phyloP scores from a whole-genome alignment of 2,797 vertebrate species.

The Notoglanidium macrostoma region DNA sequence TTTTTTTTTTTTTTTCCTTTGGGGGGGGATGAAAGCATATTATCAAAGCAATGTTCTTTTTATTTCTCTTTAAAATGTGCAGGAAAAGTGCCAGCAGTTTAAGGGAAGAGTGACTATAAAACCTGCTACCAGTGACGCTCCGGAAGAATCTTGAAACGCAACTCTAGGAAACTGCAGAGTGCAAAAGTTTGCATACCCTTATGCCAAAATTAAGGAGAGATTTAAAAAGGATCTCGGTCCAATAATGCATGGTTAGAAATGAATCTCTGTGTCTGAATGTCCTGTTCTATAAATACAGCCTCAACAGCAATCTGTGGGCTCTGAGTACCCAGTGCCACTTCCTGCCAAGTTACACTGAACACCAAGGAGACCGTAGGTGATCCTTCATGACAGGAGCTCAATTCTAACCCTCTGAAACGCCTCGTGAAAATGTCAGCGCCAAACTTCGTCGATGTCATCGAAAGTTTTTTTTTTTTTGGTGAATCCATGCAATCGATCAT shows the following conservation, averaged over 20 bases:
- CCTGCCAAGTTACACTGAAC: neutral
- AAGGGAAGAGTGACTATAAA: constrained; percentile 28
- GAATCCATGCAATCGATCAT: neutral
- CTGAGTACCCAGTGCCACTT: neutral
- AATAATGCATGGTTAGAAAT: no score
- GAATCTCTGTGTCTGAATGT: neutral
- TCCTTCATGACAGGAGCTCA: neutral
- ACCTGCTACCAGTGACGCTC: neutral
- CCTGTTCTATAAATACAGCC: neutral
- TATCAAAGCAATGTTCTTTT: constrained; percentile 55
- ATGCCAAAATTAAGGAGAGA: neutral
- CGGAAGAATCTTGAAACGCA: constrained; percentile 36
- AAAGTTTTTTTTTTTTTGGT: neutral
- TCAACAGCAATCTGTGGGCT: neutral
- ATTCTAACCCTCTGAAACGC: neutral
- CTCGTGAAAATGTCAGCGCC: neutral
- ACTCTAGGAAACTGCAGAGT: neutral
- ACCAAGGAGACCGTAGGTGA: neutral
- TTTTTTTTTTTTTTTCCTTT: no score
- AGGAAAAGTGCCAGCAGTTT: constrained; percentile 22
- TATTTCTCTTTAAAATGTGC: constrained; percentile 46
- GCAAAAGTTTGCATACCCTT: neutral
- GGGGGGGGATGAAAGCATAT: constrained; percentile 57
- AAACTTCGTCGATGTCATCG: neutral
- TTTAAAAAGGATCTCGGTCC: neutral